A percentile compares a stretch with the other conserved stretches of the same genome.
Evolutionary conservation across 2,797 vertebrate genomes (phyloP).

Genomic region (Pseudochromis fuscus): DNA sequence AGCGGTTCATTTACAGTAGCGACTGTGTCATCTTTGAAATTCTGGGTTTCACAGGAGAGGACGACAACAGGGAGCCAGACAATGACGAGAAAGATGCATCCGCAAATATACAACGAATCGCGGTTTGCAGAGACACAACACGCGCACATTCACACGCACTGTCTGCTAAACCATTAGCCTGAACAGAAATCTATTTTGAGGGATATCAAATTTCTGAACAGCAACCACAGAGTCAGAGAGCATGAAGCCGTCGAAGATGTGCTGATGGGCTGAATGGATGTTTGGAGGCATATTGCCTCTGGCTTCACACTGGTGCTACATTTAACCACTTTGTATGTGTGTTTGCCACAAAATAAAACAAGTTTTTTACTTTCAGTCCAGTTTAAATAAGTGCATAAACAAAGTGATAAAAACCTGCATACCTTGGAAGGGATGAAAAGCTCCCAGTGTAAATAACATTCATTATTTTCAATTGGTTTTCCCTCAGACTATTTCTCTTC

Average conservation of each 20-base stretch:
- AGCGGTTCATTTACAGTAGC: conserved; percentile 22
- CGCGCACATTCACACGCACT: conserved; percentile 8
- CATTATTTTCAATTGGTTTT: too few species aligned
- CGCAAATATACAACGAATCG: conserved; percentile 29
- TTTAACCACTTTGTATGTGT: conserved; percentile 21
- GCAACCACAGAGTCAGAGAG: conserved; percentile 48
- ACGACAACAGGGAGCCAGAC: not conserved
- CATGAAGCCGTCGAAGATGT: conserved; percentile 44
- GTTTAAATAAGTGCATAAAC: not conserved
- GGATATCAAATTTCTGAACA: conserved; percentile 60
- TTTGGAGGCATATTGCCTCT: conserved; percentile 28
- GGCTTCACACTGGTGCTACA: conserved; percentile 18
- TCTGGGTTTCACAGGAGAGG: conserved; percentile 13
- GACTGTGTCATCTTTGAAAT: conserved; percentile 13
- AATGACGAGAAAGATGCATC: conserved; percentile 13
- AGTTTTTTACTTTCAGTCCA: not conserved
- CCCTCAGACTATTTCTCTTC: too few species aligned
- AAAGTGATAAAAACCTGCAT: not conserved
- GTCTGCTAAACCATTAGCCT: conserved; percentile 50
- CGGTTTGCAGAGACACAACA: conserved; percentile 13
- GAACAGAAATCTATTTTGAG: conserved; percentile 62
- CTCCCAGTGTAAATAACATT: not conserved
- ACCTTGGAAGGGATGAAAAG: too few species aligned
- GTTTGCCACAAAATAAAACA: not conserved
- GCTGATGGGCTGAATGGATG: conserved; percentile 43